Percentiles rank a stretch among this genome's conserved stretches.
These are phyloP conservation scores for Aptenodytes patagonicus DNA, from an alignment of 2,113 vertebrate species.

Conservation along the genomic window DNA sequence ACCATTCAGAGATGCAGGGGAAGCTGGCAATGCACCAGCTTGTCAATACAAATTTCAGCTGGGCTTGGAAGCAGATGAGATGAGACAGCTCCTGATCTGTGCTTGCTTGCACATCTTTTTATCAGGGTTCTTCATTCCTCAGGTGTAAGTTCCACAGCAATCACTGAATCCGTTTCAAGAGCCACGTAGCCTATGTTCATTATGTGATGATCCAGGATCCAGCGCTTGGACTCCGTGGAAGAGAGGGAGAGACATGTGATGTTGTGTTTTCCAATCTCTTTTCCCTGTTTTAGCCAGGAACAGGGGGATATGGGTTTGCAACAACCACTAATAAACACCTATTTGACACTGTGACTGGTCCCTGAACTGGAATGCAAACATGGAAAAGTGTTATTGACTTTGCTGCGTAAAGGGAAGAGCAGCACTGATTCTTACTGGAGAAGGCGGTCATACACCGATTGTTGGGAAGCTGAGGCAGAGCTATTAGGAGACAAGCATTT, in stretches of 20 bases:
- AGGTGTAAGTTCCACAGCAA: not conserved
- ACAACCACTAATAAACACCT: not conserved
- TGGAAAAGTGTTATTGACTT: not conserved
- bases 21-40: not conserved
- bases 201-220: not conserved
- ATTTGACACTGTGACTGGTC: not conserved
- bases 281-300: not conserved
- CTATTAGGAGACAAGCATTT: not conserved
- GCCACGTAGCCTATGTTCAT: not conserved
- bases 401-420: not conserved
- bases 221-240: not conserved
- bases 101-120: not conserved
- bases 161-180: not conserved
- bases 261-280: not conserved
- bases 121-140: not conserved
- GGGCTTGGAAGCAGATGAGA: not conserved
- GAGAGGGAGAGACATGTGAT: not conserved
- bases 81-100: not conserved
- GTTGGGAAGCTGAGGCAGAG: not conserved
- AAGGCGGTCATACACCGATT: not conserved
- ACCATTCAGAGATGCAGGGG: not conserved
- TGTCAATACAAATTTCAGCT: not conserved
- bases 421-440: not conserved
- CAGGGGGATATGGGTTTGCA: not conserved
- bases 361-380: not conserved